These are phyloP conservation scores for Magallana ariakensis DNA, from an alignment of 1,140 invertebrate genomes.

Conservation along the genomic window DNA sequence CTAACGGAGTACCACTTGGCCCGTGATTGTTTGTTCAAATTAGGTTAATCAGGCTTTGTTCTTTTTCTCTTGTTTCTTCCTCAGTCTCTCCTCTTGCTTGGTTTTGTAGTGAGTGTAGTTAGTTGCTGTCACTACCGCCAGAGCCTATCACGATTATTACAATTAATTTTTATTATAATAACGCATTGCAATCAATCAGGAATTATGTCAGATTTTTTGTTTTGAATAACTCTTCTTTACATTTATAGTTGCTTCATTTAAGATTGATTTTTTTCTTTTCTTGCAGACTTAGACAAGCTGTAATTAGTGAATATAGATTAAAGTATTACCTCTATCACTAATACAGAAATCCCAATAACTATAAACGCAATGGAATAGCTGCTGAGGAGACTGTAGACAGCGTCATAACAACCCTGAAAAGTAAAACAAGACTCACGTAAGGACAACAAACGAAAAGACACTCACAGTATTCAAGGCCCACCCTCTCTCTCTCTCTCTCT, in stretches of 20 bases:
- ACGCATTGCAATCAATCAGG: too few species aligned
- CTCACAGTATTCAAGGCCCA: neutral
- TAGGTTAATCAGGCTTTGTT: neutral
- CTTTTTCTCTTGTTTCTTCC: neutral
- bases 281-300: too few species aligned
- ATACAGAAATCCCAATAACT: slow-evolving; percentile 33
- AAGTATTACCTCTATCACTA: slow-evolving; percentile 46
- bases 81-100: neutral
- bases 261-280: too few species aligned
- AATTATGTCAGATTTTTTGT: too few species aligned
- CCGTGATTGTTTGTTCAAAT: neutral
- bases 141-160: neutral
- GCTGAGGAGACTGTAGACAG: slow-evolving; percentile 36
- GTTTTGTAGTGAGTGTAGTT: slow-evolving; percentile 24
- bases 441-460: neutral
- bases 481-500: neutral
- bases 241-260: too few species aligned
- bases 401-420: slow-evolving; percentile 51
- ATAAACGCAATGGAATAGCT: slow-evolving; percentile 43
- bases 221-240: too few species aligned
- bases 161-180: too few species aligned
- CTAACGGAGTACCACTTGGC: neutral
- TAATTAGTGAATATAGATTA: too few species aligned
- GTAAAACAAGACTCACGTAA: too few species aligned
- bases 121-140: neutral